phyloP scores from a whole-genome alignment of 2,888 invertebrate species.

The Drosophila multiciliata region DNA sequence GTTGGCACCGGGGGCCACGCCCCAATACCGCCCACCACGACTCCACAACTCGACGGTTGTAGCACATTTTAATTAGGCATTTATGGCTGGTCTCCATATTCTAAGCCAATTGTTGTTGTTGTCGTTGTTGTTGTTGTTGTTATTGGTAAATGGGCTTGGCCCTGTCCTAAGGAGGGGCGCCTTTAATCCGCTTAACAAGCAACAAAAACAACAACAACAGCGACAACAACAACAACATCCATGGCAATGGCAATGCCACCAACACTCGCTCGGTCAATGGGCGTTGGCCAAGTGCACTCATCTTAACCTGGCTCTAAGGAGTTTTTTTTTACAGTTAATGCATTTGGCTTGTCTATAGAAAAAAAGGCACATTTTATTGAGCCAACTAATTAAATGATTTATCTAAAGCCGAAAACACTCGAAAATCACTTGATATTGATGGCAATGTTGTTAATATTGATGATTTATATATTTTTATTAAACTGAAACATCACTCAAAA shows the following conservation, averaged over 20 bases:
- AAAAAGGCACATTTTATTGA: neutral
- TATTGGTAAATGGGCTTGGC: conserved; percentile 2
- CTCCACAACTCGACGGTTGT: conserved; percentile 13
- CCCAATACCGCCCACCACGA: conserved; percentile 44
- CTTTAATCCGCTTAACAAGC: conserved; percentile 61
- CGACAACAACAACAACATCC: neutral
- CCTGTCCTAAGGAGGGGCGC: conserved; percentile 3
- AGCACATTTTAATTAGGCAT: conserved; percentile 74
- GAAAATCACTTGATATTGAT: neutral
- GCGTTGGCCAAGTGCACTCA: conserved; percentile 21
- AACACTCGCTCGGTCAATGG: conserved; percentile 5
- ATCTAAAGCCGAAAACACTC: neutral
- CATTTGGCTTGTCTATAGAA: neutral
- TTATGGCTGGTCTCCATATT: conserved; percentile 41
- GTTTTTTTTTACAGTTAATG: conserved; percentile 8
- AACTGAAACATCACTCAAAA: neutral
- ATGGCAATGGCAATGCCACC: conserved; percentile 1
- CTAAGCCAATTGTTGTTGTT: conserved; percentile 44
- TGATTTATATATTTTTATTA: no score
- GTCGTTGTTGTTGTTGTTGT: neutral
- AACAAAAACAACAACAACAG: conserved; percentile 9
- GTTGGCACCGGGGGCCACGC: conserved; percentile 57
- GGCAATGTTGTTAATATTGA: no score
- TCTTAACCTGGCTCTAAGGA: conserved; percentile 19
- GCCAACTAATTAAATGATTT: neutral